phyloP scores from a whole-genome alignment of 2,797 vertebrate species.

The Crenichthys baileyi region DNA sequence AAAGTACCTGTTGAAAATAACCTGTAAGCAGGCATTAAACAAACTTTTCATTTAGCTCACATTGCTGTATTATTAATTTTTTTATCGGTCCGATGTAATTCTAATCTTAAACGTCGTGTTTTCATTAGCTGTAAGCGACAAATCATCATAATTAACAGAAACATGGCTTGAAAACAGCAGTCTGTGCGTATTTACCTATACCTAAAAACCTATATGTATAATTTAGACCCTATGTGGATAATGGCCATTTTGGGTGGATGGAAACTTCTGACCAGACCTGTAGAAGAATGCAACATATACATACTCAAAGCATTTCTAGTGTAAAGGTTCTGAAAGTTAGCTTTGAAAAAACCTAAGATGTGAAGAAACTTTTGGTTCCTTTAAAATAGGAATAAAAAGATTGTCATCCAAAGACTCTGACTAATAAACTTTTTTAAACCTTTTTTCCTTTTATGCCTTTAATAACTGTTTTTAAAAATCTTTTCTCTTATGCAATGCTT shows the following conservation, averaged over 20 bases:
- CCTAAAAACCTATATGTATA: not conserved
- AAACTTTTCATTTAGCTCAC: not conserved
- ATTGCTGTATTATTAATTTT: not conserved
- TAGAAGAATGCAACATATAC: not conserved
- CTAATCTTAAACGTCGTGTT: not conserved
- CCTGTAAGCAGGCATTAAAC: not conserved
- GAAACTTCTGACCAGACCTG: not conserved
- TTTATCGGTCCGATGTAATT: not conserved
- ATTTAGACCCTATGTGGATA: not conserved
- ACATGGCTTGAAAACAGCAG: not conserved
- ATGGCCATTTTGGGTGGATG: not conserved
- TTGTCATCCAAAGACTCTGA: not conserved
- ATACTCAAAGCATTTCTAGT: not conserved
- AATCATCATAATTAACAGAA: not conserved
- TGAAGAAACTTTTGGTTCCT: not conserved
- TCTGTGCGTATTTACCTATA: not conserved
- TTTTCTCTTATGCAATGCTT: not conserved
- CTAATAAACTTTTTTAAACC: not conserved
- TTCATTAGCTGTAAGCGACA: not conserved
- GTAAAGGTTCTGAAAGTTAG: not conserved
- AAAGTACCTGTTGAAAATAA: too few species aligned
- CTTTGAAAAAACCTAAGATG: not conserved
- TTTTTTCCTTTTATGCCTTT: not conserved
- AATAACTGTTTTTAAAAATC: not conserved
- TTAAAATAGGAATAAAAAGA: not conserved